Base-by-base conservation (phyloP, 1,140 invertebrate species). In the Patella vulgata region DNA sequence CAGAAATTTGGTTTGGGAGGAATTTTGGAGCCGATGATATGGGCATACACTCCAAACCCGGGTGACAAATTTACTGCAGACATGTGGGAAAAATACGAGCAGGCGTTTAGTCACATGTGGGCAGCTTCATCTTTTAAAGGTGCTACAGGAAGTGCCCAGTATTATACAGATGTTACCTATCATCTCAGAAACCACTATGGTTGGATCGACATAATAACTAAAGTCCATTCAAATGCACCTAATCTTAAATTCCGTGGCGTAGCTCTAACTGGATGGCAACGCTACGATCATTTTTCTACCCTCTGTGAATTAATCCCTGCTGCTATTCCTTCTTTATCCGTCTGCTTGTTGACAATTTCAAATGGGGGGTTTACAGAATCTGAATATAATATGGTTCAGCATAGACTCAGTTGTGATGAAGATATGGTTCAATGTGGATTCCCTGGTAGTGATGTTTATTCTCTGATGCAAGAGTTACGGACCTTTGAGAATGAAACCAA, bases 251-350 rank as follows among this genome's bases (percentile, higher is more conserved):
- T 90, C 67, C 76, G 85, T 51, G 89, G 89, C 3, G 76, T 85
- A 28, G 87, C 84, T 0, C 80, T 91, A 27, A 90, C 89, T 11
- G 89, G 90, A 0, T 91, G 90, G 90, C 89, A 90, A 68, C 60
- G 90, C 55, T 96, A 93, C 75, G 93, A 95, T 82, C 96, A 98
- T 80, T 93, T 95, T 85, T 92, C 93, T 2, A 89, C 92, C 0
- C 86, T 97, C 21, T 96, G 94, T 78, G 96, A 98, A 85, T 84
- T 97, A 5, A 81, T 99, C 11, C 89, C 89, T 9, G 85, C 86
- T 0, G 88, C 90, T 3, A 83, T 97, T 61, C 96, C 96, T 11
- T 90, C 90, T 0, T 78, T 93, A 17, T 87, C 88, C 0, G 73
- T 91, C 2, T 89, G 88, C 77, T 79, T 91, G 40, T 40, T 58